These are phyloP conservation scores for Polydrusus pterygomalis DNA, from an alignment of 2,888 invertebrate species.

Conservation along the genomic window DNA sequence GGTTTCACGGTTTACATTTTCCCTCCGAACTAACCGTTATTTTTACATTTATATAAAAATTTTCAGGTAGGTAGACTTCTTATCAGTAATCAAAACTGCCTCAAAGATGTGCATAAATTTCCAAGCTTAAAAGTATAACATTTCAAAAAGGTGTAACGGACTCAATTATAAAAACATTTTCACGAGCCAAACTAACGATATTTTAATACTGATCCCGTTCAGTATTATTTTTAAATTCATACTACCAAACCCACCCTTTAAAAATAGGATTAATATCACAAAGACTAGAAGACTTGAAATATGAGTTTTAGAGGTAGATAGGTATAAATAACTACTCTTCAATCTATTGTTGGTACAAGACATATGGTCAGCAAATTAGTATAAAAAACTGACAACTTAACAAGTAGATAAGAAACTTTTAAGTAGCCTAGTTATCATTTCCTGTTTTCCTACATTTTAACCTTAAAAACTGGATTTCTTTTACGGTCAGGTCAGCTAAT, in stretches of 20 bases:
- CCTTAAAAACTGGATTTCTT: slow-evolving; percentile 25
- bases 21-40: too few species aligned
- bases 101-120: slow-evolving; percentile 19
- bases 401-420: slow-evolving; percentile 1
- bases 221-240: slow-evolving; percentile 13
- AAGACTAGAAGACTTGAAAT: slow-evolving; percentile 9
- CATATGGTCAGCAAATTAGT: slow-evolving; percentile 14
- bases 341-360: slow-evolving; percentile 16
- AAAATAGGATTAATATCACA: slow-evolving; percentile 21
- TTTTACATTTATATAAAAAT: background rate
- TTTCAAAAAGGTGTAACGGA: slow-evolving; percentile 39
- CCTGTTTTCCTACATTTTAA: slow-evolving; percentile 20
- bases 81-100: slow-evolving; percentile 17
- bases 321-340: slow-evolving; percentile 1
- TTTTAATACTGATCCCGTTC: slow-evolving; percentile 16
- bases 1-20: too few species aligned
- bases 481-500: slow-evolving; percentile 24
- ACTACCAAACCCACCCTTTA: background rate
- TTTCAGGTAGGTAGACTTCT: background rate
- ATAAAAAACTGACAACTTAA: slow-evolving; percentile 13
- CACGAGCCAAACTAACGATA: slow-evolving; percentile 15
- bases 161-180: slow-evolving; percentile 32
- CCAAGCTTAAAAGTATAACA: slow-evolving; percentile 37
- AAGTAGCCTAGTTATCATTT: slow-evolving; percentile 9
- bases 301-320: background rate